Base-by-base conservation (phyloP, 2,888 invertebrate genomes). In the Caenorhabditis auriculariae region DNA sequence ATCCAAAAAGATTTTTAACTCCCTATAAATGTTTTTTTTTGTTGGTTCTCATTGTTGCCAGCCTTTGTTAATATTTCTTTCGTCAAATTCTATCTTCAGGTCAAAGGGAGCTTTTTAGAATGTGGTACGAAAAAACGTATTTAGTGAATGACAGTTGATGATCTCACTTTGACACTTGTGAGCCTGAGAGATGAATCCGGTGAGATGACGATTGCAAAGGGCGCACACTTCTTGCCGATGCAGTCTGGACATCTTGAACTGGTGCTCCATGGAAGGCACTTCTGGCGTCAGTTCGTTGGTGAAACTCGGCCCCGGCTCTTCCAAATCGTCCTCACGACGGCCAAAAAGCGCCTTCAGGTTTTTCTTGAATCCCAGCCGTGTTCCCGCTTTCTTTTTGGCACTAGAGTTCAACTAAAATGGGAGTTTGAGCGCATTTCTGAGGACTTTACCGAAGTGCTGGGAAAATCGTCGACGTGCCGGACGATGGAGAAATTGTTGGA, bases 141-240 rank as follows among this genome's bases (percentile, higher is more conserved):
- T 4, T 21, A 32, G 49, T 45, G 7, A 7, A 4, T 3, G n/a
- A 45, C 4, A 5, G 7, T 28, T 15, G 4, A 29, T 23, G 19
- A 29, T 61, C 68, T 66, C 44, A 76, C 77, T 63, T 43, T 55
- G 59, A 55, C 91, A 91, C 55, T 83, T 83, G 59, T 78, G 82
- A 17, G 83, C 84, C 46, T 83, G 83, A 32, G 81, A 76, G 55
- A 84, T 82, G 24, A 91, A 89, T 24, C 89, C 88, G n/a, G 68
- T 67, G 86, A 91, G 88, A 61, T 88, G 87, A 76, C 88, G 88
- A 73, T 88, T 88, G 81, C 92, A 92, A 80, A 88, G 89, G 12
- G 88, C 88, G 82, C 92, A 92, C 58, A 88, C 87, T 79, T 91
- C 91, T 55, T 88, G 90, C 80, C 90, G 90, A 29, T 88, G 87